Conservation (phyloP, 2,797 vertebrate species). For the Molossus alvarezi region DNA sequence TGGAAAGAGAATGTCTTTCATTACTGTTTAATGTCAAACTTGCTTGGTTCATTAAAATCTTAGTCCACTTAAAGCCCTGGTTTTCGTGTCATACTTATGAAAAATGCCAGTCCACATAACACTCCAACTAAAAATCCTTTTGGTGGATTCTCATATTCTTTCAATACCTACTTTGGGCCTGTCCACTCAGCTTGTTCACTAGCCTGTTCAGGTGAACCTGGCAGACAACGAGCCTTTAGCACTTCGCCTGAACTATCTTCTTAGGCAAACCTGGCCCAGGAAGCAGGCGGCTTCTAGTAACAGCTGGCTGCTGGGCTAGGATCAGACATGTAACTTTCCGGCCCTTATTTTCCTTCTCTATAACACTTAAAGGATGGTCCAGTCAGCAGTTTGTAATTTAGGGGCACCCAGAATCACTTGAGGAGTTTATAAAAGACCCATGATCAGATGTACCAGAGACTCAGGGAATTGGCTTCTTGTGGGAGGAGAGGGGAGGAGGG, state of each 20-base stretch:
- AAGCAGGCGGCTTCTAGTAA: not conserved
- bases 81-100: not conserved
- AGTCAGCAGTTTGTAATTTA: not conserved
- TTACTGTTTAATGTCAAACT: conserved; percentile 79
- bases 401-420: not conserved
- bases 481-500: no score
- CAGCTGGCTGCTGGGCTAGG: not conserved
- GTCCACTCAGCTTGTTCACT: not conserved
- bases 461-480: not conserved
- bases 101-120: not conserved
- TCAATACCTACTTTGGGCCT: not conserved
- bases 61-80: conserved; percentile 47
- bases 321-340: not conserved
- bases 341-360: not conserved
- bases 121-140: not conserved
- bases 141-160: not conserved
- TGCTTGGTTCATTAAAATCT: conserved; percentile 72
- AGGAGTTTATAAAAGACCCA: not conserved
- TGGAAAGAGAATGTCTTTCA: conserved; percentile 74
- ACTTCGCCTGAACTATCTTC: not conserved
- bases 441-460: not conserved
- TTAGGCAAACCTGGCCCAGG: not conserved
- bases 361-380: not conserved
- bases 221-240: not conserved
- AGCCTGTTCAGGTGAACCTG: not conserved